Conservation (phyloP, 2,888 invertebrate genomes). For the Punctoribates punctum region DNA sequence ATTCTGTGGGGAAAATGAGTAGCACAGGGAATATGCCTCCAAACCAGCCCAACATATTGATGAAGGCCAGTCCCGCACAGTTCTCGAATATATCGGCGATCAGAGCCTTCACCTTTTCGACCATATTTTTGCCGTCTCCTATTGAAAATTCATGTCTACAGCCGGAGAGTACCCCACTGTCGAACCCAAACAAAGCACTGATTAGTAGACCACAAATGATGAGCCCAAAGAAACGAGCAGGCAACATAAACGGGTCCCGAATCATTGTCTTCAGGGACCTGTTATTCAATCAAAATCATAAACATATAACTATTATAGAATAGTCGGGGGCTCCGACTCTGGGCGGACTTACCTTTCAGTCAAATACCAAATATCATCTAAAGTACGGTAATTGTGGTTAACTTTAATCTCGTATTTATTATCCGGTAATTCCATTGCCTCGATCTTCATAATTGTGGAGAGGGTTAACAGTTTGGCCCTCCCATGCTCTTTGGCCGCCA, state of each 20-base stretch:
- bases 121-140: no score
- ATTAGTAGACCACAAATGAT: neutral
- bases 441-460: constrained; percentile 18
- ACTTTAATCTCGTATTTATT: neutral
- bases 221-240: neutral
- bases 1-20: neutral
- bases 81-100: no score
- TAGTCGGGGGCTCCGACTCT: no score
- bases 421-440: neutral
- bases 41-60: neutral
- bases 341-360: constrained; percentile 16
- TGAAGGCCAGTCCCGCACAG: neutral
- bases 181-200: no score
- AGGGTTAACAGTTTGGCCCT: neutral
- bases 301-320: neutral
- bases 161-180: no score
- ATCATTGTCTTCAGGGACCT: neutral
- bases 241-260: constrained; percentile 7
- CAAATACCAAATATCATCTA: neutral
- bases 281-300: neutral
- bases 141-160: no score
- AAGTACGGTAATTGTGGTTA: neutral
- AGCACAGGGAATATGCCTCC: constrained; percentile 10
- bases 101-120: no score
- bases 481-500: constrained; percentile 19